Evolutionary conservation across 2,888 invertebrate species (phyloP), one percentile per base, ranked within the genome.

Genomic region (Drosophila nr. fundita): DNA sequence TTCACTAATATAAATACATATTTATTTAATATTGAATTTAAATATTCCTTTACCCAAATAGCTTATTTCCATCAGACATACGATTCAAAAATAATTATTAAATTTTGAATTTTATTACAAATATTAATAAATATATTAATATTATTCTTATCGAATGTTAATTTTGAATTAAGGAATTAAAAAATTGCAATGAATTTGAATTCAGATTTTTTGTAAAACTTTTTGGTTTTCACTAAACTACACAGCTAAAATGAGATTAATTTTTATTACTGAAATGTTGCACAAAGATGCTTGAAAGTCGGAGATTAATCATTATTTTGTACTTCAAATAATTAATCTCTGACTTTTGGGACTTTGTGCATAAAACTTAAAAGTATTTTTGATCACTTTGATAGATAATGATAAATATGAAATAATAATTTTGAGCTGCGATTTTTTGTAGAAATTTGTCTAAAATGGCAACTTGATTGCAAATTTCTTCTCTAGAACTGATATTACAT

Each of bases 61-160:
- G 15, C 6, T 1, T 8, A 4, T 10, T n/a, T 40, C 1, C 0
- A 5, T n/a, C 3, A 0, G 18, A 7, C 7, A 38, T 7, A 1
- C 36, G 7, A 38, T n/a, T 40, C 38, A n/a, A 10, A 2, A 40
- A n/a, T 4, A n/a, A 40, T 10, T n/a, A 0, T n/a, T 1, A n/a
- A 40, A n/a, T 40, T 2, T n/a, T 10, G 2, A n/a, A 10, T n/a
- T 2, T n/a, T n/a, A 10, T 40, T 40, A 4, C 2, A 4, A 10
- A 4, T n/a, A 2, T 10, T n/a, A 38, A 38, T 8, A 18, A 8
- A 8, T 38, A 8, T 18, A 38, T n/a, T n/a, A n/a, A n/a, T n/a
- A n/a, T n/a, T n/a, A n/a, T 4, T 8, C 11, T 34, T 4, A 34
- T 13, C 4, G 15, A 36, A 15, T 15, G 36, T 24, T 24, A 24